These are phyloP conservation scores for Drosophila longiperda DNA, from an alignment of 2,888 invertebrate genomes.

Conservation along the genomic window DNA sequence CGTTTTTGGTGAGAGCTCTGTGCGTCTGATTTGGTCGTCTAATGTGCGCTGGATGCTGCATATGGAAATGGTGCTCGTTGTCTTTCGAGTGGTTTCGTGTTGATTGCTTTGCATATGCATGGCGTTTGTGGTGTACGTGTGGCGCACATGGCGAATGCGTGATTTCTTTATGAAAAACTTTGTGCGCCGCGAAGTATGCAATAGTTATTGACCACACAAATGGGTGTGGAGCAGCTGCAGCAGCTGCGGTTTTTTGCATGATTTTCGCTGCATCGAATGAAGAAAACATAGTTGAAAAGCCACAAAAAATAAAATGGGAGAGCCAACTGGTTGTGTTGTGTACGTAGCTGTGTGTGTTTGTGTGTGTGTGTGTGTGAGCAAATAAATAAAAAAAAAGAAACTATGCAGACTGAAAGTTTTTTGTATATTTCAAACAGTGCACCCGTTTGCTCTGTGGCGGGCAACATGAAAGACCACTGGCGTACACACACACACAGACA, in stretches of 20 bases:
- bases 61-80: constrained; percentile 57
- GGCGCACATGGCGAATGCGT: constrained; percentile 56
- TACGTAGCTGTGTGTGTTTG: neutral
- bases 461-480: constrained; percentile 24
- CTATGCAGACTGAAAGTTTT: constrained; percentile 62
- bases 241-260: constrained; percentile 31
- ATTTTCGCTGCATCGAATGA: constrained; percentile 11
- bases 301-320: constrained; percentile 43
- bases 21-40: constrained; percentile 37
- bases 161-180: constrained; percentile 39
- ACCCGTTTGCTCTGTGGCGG: constrained; percentile 20
- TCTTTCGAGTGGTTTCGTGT: constrained; percentile 52
- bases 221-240: constrained; percentile 21
- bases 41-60: constrained; percentile 66
- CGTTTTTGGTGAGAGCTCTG: constrained; percentile 16
- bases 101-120: constrained; percentile 65
- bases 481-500: constrained; percentile 5
- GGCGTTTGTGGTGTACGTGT: neutral
- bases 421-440: constrained; percentile 46
- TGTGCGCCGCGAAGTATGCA: constrained; percentile 60
- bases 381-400: constrained; percentile 33
- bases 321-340: constrained; percentile 1
- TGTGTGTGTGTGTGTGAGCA: constrained; percentile 7
- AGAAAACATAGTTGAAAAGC: constrained; percentile 41
- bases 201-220: constrained; percentile 72